Evolutionary conservation across 2,113 vertebrate species (phyloP).

Genomic region (Hyperopisus bebe): DNA sequence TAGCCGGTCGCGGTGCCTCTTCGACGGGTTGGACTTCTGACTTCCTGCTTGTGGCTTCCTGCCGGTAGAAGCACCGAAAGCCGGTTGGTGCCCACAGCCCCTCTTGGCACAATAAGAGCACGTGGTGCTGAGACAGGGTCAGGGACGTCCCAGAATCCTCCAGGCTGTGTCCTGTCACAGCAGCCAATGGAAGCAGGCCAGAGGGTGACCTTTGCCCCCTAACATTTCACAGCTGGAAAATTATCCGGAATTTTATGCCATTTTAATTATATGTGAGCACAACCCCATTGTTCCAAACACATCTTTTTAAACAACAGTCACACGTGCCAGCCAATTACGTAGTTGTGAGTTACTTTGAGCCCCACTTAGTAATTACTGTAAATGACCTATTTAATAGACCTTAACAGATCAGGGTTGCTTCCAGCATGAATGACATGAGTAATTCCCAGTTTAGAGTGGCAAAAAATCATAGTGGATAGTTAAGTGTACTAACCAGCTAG

Average conservation of each 20-base stretch:
- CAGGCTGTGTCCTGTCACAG: background rate
- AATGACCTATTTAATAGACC: background rate
- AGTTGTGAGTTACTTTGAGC: background rate
- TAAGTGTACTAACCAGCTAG: background rate
- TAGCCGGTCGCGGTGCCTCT: conserved; percentile 72
- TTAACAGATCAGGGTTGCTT: background rate
- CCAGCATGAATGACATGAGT: background rate
- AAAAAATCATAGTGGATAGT: background rate
- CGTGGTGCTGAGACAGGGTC: background rate
- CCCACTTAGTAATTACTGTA: background rate
- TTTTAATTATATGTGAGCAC: background rate
- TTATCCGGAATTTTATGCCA: background rate
- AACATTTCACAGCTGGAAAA: background rate
- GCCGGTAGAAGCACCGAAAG: conserved; percentile 32
- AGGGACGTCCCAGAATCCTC: background rate
- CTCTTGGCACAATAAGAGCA: background rate
- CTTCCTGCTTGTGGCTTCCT: conserved; percentile 59
- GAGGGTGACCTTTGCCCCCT: background rate
- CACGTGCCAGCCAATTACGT: background rate
- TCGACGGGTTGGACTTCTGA: conserved; percentile 70
- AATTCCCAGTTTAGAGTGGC: background rate
- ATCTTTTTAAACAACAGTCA: background rate
- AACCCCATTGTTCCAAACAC: background rate
- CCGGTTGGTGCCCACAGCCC: background rate
- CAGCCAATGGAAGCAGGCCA: background rate